A percentile compares a stretch with the other conserved stretches of the same genome.
Evolutionary conservation across 2,888 invertebrate genomes (phyloP).

Genomic region (Machimus rusticus): DNA sequence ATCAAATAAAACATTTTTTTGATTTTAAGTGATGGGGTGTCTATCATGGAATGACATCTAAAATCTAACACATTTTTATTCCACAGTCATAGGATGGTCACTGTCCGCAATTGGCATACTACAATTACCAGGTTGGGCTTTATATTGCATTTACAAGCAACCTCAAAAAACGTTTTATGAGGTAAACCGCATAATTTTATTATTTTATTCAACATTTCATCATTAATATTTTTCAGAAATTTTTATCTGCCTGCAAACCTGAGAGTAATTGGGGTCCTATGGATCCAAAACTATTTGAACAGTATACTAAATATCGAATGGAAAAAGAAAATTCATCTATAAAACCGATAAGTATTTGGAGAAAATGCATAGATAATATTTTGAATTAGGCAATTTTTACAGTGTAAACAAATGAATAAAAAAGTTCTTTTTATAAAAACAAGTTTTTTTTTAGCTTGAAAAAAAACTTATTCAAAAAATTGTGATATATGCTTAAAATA

Average conservation of each 20-base stretch:
- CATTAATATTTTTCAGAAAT: constrained; percentile 54
- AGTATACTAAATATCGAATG: constrained; percentile 60
- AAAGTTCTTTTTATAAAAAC: not conserved
- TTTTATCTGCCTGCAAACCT: constrained; percentile 55
- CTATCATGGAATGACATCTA: not conserved
- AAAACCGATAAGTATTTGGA: constrained; percentile 41
- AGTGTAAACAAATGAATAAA: not conserved
- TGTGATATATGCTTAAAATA: no score
- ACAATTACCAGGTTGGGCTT: constrained; percentile 64
- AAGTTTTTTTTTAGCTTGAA: no score
- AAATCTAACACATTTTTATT: not conserved
- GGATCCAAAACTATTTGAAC: constrained; percentile 60
- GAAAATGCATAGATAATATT: constrained; percentile 55
- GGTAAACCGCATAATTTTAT: constrained; percentile 23
- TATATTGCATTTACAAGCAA: constrained; percentile 57
- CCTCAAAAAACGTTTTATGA: constrained; percentile 51
- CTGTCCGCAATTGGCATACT: constrained; percentile 64
- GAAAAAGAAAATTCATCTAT: not conserved
- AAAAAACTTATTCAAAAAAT: no score
- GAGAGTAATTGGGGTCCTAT: constrained; percentile 58
- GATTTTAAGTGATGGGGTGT: no score
- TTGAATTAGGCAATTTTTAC: constrained; percentile 46
- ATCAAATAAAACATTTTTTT: no score
- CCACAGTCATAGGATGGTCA: constrained; percentile 62
- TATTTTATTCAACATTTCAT: not conserved